A percentile compares a stretch with the other conserved stretches of the same genome.
phyloP scores from a whole-genome alignment of 2,888 invertebrate species.

The Pyrrhia umbra region DNA sequence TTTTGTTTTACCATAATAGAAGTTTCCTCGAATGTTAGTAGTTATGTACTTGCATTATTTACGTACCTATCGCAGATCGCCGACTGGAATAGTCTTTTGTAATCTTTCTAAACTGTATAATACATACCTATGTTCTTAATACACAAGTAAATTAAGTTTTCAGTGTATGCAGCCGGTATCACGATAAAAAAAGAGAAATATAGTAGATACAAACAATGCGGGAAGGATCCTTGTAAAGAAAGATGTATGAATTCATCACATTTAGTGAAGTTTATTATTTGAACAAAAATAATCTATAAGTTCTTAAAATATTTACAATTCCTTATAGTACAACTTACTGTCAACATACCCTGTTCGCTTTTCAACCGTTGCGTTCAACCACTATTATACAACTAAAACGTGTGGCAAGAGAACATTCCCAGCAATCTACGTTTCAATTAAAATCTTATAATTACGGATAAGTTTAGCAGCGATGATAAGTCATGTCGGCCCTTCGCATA shows the following conservation, averaged over 20 bases:
- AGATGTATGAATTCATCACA: conserved; percentile 76
- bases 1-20: no score
- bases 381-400: conserved; percentile 67
- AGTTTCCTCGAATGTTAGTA: no score
- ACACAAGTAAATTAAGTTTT: no score
- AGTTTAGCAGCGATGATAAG: conserved; percentile 52
- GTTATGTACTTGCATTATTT: no score
- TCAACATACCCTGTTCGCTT: conserved; percentile 89
- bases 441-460: conserved; percentile 50
- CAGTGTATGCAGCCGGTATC: no score
- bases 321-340: conserved; percentile 85
- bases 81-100: no score
- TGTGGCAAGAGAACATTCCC: conserved; percentile 76
- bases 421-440: conserved; percentile 51
- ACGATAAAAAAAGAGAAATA: not conserved
- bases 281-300: conserved; percentile 89
- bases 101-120: no score
- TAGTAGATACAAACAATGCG: not conserved
- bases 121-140: no score
- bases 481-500: conserved; percentile 50
- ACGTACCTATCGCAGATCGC: no score
- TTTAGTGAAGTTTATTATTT: conserved; percentile 87
- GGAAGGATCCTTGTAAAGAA: conserved; percentile 64
- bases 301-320: conserved; percentile 88
- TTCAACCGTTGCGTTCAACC: conserved; percentile 87